Evolutionary conservation across 2,888 invertebrate species (phyloP), one percentile per base, ranked within the genome.

Genomic region (Ellobium chinense): DNA sequence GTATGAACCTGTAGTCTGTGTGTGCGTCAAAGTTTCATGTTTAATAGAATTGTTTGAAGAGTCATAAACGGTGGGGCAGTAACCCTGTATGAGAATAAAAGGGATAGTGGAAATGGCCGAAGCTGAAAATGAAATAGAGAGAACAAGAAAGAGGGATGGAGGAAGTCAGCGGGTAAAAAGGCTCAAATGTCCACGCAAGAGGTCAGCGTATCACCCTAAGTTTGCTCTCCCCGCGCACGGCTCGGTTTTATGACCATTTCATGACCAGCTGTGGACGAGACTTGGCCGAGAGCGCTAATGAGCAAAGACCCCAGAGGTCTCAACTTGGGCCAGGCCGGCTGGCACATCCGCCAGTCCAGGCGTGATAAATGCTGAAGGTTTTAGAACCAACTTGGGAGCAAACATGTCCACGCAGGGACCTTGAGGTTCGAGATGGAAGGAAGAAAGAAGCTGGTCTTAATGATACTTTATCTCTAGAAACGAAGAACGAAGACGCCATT

Each of bases 301-400:
- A 70, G 70, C 18, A 65, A 34, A 21, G 70, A 34, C 58, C 24
- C 70, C 70, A 27, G 36, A 18, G 56, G 70, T 34, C 34, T 34
- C 27, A 24, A 34, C 70, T 58, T 56, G 54, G 70, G 70, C 34
- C 58, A 70, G 31, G 31, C 54, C 58, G 14, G 31, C 58, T 70
- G 70, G 56, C 70, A 70, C 70, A 70, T 70, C 70, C 58, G 70
- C 70, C 70, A 39, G 24, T n/a, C 58, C 24, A 12, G 34, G 54
- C 70, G 58, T 34, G 70, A 70, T 70, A 70, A 70, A 70, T 36
- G 70, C 29, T 70, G 70, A 70, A 70, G 70, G 56, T 70, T 70
- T 70, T 70, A 70, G 70, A 70, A 24, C 70, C 36, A 31, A 18
- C 58, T 1, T 14, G 70, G 70, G 58, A 56, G 70, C 4, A 2